Conservation (phyloP, 2,888 invertebrate genomes). For the Geotrupes spiniger region DNA sequence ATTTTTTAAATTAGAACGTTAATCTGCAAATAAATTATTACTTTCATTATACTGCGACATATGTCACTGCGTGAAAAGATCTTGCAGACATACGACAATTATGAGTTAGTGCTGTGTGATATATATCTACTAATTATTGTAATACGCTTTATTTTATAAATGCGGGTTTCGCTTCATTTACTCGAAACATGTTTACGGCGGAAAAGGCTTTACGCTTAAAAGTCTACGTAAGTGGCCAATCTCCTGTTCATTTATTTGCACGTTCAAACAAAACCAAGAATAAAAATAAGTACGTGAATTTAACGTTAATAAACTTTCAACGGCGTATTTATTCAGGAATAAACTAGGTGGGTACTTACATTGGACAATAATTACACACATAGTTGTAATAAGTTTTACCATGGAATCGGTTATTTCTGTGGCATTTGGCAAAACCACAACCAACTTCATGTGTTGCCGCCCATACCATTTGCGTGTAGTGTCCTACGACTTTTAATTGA, state of each 20-base stretch:
- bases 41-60: no score
- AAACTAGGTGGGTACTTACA: no score
- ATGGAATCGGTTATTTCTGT: constrained; percentile 55
- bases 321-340: no score
- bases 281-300: neutral
- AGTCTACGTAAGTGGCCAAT: no score
- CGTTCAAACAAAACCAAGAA: constrained; percentile 6
- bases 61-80: no score
- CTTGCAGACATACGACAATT: no score
- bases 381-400: constrained; percentile 71
- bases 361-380: constrained; percentile 82
- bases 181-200: neutral
- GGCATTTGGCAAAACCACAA: constrained; percentile 71
- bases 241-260: no score
- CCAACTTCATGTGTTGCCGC: constrained; percentile 74
- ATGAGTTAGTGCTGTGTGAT: no score
- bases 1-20: no score
- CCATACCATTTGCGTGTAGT: constrained; percentile 84
- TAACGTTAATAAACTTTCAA: neutral
- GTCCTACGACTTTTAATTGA: constrained; percentile 65
- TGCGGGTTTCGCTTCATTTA: constrained; percentile 4
- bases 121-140: no score
- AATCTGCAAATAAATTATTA: no score
- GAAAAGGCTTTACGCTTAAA: constrained; percentile 8
- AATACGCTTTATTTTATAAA: no score